Evolutionary conservation across 2,888 invertebrate genomes (phyloP), one percentile per base, ranked within the genome.

Genomic region (Lapara coniferarum): DNA sequence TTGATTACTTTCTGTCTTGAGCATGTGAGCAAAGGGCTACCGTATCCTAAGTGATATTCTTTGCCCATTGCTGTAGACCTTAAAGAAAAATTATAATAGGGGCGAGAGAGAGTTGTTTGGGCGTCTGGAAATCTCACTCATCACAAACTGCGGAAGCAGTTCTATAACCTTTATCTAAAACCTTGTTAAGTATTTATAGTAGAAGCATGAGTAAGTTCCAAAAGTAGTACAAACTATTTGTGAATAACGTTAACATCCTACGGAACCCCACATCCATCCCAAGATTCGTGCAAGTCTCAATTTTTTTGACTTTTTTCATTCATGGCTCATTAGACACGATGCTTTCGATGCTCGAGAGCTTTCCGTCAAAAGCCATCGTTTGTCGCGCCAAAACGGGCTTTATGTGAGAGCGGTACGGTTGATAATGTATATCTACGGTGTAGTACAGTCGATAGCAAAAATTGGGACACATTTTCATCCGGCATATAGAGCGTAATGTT

Each of bases 251-350:
- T 6, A 8, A 5, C 37, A 37, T 37, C 6, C 13, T 12, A 63
- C 63, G 63, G 63, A 63, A 49, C 63, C 63, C 49, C 49, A 52
- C 63, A 46, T 53, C 44, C 19, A 44, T 59, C 68, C 63, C n/a
- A 69, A 53, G 44, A 69, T 69, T 69, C 53, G 59, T 52, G 59
- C 59, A 52, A 44, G 68, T 69, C 59, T 63, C 63, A 63, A 69
- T 44, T 66, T 44, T 66, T 66, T 76, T 80, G 80, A 78, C 74
- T 79, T 82, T 78, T 78, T 73, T 72, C 74, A 80, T 77, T 76
- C 77, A 81, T 71, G 81, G 80, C 84, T 85, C 84, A 85, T 84
- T 85, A 85, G 80, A 69, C 77, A 75, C 78, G 80, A 81, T 83
- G 80, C 80, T 81, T 77, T 75, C 78, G 77, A 75, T 77, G 75